Conservation (phyloP, 2,113 vertebrate species). For the Xiphophorus couchianus region DNA sequence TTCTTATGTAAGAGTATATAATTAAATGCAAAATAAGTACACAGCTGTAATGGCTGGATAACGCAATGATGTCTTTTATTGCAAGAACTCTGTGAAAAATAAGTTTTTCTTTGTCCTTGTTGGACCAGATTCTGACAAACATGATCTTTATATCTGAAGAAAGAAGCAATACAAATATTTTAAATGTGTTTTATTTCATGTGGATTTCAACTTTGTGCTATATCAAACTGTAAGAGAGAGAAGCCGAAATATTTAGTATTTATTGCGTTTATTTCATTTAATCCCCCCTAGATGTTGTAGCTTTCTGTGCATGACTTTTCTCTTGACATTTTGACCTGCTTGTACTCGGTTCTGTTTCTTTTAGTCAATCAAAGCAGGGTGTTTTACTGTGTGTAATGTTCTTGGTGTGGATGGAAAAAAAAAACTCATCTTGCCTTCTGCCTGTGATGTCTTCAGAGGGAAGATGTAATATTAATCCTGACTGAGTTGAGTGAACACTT, state of each 20-base stretch:
- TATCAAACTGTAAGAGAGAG: not conserved
- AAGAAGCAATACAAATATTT: not conserved
- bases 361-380: not conserved
- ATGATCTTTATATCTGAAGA: too few relatives aligned
- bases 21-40: not conserved
- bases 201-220: not conserved
- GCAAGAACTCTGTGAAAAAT: not conserved
- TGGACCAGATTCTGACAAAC: not conserved
- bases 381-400: constrained; percentile 3
- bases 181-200: not conserved
- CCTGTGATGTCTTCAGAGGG: constrained; percentile 8
- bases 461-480: constrained; percentile 4
- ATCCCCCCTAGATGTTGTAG: not conserved
- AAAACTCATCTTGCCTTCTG: not conserved
- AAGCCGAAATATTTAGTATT: not conserved
- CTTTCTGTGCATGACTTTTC: not conserved
- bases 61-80: not conserved
- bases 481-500: constrained; percentile 4
- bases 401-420: not conserved
- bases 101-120: not conserved
- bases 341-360: not conserved
- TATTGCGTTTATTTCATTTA: not conserved
- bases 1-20: not conserved
- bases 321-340: not conserved
- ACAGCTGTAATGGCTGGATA: not conserved